These are phyloP conservation scores for Salarias fasciatus DNA, from an alignment of 2,797 vertebrate species.

Conservation along the genomic window DNA sequence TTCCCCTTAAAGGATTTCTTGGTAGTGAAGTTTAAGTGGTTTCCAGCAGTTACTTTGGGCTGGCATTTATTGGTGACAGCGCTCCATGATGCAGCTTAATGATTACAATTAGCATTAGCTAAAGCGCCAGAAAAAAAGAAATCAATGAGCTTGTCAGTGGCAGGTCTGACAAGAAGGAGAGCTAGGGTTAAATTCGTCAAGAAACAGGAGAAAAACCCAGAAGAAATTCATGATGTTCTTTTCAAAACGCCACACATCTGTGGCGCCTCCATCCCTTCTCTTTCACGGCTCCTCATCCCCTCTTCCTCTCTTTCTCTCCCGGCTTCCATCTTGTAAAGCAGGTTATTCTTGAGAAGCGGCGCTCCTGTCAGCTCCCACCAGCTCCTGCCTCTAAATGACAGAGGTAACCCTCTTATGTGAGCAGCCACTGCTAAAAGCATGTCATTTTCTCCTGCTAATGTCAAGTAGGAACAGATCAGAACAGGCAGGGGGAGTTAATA, in stretches of 20 bases:
- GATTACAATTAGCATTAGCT: background rate
- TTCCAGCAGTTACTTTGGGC: background rate
- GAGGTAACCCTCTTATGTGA: constrained; percentile 69
- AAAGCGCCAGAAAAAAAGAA: background rate
- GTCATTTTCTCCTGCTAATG: constrained; percentile 78
- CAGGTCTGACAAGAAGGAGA: constrained; percentile 20
- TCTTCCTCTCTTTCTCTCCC: constrained; percentile 14
- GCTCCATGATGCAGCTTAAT: background rate
- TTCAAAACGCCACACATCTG: no score
- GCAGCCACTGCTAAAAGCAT: constrained; percentile 74
- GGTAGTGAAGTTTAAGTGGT: constrained; percentile 17
- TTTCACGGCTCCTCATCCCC: background rate
- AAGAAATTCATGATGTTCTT: no score
- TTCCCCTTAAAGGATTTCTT: constrained; percentile 14
- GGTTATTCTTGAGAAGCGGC: constrained; percentile 56
- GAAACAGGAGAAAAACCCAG: background rate
- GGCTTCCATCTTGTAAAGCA: constrained; percentile 47
- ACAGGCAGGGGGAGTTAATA: constrained; percentile 62
- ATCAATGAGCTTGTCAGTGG: constrained; percentile 32
- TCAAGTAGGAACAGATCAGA: constrained; percentile 75
- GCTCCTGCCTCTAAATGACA: constrained; percentile 69
- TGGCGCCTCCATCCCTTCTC: background rate
- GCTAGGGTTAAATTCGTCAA: background rate
- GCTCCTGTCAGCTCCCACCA: constrained; percentile 55
- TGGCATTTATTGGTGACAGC: constrained; percentile 21